Evolutionary conservation across 1,140 invertebrate genomes (phyloP), one percentile per base, ranked within the genome.

Genomic region (Papilio aristodemus): DNA sequence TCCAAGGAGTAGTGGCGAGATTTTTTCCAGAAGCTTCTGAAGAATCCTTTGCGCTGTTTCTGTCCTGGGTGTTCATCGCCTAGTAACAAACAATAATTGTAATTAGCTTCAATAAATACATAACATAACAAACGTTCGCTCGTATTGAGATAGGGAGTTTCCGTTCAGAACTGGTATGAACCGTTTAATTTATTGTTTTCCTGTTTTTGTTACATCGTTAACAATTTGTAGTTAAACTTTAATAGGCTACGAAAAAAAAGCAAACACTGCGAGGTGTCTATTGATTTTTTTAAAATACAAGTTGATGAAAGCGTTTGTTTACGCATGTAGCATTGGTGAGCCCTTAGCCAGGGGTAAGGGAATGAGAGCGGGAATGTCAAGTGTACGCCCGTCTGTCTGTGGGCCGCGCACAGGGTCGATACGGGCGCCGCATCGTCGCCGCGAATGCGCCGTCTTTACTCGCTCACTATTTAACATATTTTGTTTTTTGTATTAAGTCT

Each of bases 11-110:
- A 95, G 81, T 96, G 95, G 63, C 95, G 94, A 63, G 95, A 96
- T 69, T 95, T 93, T 87, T 96, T 96, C 95, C 95, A 97, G 71
- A 96, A 94, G 83, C 93, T 95, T 90, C 95, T 95, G 92, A 96
- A 97, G 82, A 97, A 96, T 62, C 95, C 95, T 86, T 95, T 95
- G 85, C 96, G 96, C 87, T 96, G 96, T 67, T 95, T 95, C 74
- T 93, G 93, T 76, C 90, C 94, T 87, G 80, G 89, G 83, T 84
- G 92, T 63, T 95, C 94, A 71, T 95, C 95, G 73, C 94, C 95
- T 95, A 92, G 70, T 92, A 92, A 88, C 80, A 92, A 85, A 81
- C 69, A 74, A 69, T 74, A 60, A 37, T 54, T 54, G 10, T 25
- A 43, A 66, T 50, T 66, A 66, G 27, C 27, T 46, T 50, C 17